Conservation (phyloP, 2,888 invertebrate species). For the Crocallis elinguaria region DNA sequence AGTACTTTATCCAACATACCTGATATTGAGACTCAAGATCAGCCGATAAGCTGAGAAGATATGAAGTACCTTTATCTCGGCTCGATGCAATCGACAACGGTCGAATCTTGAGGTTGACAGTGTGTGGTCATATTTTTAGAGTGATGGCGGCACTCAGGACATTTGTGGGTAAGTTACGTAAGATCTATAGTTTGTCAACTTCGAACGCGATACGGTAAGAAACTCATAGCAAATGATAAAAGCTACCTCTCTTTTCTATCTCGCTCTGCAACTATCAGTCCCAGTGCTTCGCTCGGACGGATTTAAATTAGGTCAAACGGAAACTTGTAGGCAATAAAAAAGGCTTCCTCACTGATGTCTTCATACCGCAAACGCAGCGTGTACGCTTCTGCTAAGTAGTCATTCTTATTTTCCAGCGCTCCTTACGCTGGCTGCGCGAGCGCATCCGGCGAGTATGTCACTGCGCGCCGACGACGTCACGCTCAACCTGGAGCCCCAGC, state of each 20-base stretch:
- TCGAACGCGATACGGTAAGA: too few species aligned
- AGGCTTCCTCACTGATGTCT: too few species aligned
- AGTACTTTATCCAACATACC: constrained; percentile 4
- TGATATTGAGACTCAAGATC: background rate
- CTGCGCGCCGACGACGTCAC: constrained; percentile 58
- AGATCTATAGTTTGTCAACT: too few species aligned
- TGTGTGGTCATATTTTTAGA: constrained; percentile 6
- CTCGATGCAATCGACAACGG: constrained; percentile 8
- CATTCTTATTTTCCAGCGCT: constrained; percentile 47
- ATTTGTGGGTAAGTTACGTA: constrained; percentile 54
- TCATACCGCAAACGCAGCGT: background rate
- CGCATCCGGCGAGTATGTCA: constrained; percentile 46
- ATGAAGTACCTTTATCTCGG: constrained; percentile 9
- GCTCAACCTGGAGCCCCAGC: constrained; percentile 64
- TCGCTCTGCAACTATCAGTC: too few species aligned
- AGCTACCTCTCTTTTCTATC: too few species aligned
- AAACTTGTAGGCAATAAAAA: too few species aligned
- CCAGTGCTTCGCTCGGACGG: too few species aligned
- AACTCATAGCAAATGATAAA: too few species aligned
- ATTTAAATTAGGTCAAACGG: too few species aligned
- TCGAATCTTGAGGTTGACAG: constrained; percentile 15
- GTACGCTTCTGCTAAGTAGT: background rate
- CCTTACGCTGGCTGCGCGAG: constrained; percentile 56
- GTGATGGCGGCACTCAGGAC: constrained; percentile 59
- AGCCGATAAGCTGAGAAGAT: constrained; percentile 1